A percentile compares a stretch with the other conserved stretches of the same genome.
Conservation (phyloP, 2,113 vertebrate species). For the Trematocara stigmaticum region DNA sequence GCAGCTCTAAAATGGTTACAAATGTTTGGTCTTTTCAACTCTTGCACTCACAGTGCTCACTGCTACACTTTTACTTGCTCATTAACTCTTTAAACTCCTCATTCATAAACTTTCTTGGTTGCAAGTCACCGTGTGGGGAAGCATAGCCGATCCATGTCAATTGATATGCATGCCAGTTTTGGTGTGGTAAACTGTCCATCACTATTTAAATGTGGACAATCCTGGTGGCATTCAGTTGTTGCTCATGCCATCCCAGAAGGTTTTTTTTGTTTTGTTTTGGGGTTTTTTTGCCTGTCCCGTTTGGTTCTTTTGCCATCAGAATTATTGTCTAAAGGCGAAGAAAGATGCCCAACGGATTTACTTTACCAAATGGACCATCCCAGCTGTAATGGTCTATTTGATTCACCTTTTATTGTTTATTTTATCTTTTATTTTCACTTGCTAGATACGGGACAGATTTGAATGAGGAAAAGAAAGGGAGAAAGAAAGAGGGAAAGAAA, state of each 20-base stretch:
- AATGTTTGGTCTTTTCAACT: constrained; percentile 8
- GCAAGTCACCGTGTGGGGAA: not conserved
- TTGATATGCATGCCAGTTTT: constrained; percentile 42
- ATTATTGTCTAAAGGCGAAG: too few species aligned
- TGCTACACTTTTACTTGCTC: not conserved
- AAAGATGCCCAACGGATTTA: too few species aligned
- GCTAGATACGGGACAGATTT: too few species aligned
- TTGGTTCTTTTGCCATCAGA: too few species aligned
- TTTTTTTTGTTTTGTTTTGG: not conserved
- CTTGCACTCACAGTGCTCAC: not conserved
- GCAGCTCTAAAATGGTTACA: not conserved
- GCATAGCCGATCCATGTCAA: not conserved
- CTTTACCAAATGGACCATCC: too few species aligned
- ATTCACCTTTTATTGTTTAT: too few species aligned
- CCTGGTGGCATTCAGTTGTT: constrained; percentile 3
- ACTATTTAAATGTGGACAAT: constrained; percentile 52
- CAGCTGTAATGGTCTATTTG: too few species aligned
- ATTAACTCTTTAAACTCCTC: not conserved
- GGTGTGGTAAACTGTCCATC: constrained; percentile 32
- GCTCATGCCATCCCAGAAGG: constrained; percentile 41
- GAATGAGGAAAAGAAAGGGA: too few species aligned
- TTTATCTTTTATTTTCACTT: too few species aligned
- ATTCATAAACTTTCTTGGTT: not conserved
- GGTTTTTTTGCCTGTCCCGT: too few species aligned
- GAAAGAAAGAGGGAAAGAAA: too few species aligned